phyloP scores from a whole-genome alignment of 2,113 vertebrate species.

The Gobius niger region DNA sequence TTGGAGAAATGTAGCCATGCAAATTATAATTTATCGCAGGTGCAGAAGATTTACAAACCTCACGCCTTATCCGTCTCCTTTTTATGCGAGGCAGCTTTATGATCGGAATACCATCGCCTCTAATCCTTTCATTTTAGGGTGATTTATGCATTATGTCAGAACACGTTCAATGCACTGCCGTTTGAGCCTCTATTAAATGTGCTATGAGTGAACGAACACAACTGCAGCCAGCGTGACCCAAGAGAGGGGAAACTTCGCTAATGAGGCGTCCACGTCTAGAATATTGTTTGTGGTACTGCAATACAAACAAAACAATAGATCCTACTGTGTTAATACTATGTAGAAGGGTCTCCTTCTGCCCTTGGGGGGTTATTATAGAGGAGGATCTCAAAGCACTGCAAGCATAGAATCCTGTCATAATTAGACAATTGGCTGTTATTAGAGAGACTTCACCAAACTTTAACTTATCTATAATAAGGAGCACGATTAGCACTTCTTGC shows the following conservation, averaged over 20 bases:
- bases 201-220: background rate
- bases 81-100: constrained; percentile 18
- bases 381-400: too few species aligned
- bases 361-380: background rate
- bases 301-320: background rate
- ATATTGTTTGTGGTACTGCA: background rate
- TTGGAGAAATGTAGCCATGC: constrained; percentile 1
- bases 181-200: background rate
- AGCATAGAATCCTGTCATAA: too few species aligned
- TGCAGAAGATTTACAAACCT: constrained; percentile 16
- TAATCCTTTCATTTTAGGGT: constrained; percentile 16
- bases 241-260: constrained; percentile 29
- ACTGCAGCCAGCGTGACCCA: background rate
- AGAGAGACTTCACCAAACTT: too few species aligned
- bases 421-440: too few species aligned
- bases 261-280: background rate
- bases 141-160: constrained; percentile 14
- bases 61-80: background rate
- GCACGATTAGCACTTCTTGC: too few species aligned
- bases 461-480: too few species aligned
- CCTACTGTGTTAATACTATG: background rate
- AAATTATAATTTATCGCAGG: constrained; percentile 4
- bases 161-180: background rate
- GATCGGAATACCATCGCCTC: background rate
- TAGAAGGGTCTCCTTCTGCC: background rate